Conservation (phyloP, 2,888 invertebrate genomes). For the Heliconius charithonia region DNA sequence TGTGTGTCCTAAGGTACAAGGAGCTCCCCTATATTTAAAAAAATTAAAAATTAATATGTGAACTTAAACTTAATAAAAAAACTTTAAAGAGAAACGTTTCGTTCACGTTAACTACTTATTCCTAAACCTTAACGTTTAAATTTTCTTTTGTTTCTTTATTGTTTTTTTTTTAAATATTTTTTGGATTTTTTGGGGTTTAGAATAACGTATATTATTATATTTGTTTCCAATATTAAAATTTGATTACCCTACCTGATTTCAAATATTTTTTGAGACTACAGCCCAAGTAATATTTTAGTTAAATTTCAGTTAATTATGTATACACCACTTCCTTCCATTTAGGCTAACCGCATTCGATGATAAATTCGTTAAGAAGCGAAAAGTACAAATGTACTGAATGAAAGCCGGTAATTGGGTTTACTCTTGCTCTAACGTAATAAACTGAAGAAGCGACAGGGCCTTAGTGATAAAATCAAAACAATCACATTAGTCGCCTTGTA, state of each 20-base stretch:
- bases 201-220: no score
- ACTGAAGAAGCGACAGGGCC: constrained; percentile 46
- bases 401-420: constrained; percentile 52
- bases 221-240: no score
- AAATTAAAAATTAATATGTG: no score
- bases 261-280: background rate
- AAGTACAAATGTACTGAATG: constrained; percentile 47
- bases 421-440: constrained; percentile 51
- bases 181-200: no score
- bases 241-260: background rate
- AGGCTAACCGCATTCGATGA: constrained; percentile 44
- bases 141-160: no score
- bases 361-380: constrained; percentile 47
- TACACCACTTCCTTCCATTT: constrained; percentile 30
- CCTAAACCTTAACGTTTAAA: no score
- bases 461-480: constrained; percentile 52
- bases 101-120: no score
- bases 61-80: background rate
- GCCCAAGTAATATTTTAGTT: background rate
- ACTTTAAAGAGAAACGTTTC: background rate
- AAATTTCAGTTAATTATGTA: constrained; percentile 23
- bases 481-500: constrained; percentile 47
- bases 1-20: no score
- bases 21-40: no score
- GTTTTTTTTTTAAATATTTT: no score